These are phyloP conservation scores for Puma concolor DNA, from an alignment of 2,113 vertebrate genomes.

Conservation along the genomic window DNA sequence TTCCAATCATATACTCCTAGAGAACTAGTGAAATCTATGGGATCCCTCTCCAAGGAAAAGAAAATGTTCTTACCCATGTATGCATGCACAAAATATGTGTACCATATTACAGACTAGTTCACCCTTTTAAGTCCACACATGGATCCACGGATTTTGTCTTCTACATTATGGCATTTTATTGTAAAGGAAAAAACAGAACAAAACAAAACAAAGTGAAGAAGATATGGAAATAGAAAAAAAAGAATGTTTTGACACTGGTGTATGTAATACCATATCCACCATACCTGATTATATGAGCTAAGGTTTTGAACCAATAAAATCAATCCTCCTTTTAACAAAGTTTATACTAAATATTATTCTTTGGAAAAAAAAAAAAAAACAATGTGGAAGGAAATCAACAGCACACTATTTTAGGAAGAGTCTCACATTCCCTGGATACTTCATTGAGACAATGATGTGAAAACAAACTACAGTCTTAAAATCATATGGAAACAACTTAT, in stretches of 20 bases:
- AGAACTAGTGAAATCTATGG: not conserved
- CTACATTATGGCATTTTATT: not conserved
- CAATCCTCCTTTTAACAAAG: not conserved
- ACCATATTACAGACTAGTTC: not conserved
- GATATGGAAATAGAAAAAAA: not conserved
- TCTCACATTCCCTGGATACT: not conserved
- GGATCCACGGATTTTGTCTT: not conserved
- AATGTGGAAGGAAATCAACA: not conserved
- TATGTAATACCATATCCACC: not conserved
- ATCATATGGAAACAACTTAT: not conserved
- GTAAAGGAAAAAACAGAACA: not conserved
- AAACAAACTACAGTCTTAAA: not conserved
- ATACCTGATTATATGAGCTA: not conserved
- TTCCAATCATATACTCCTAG: not conserved
- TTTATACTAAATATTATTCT: slow-evolving; percentile 6
- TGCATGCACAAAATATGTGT: not conserved
- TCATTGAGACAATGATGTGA: not conserved
- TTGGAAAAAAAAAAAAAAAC: not conserved
- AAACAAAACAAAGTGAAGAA: not conserved
- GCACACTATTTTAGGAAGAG: not conserved
- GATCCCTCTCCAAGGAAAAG: not conserved
- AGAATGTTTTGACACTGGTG: not conserved
- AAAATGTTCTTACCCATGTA: not conserved
- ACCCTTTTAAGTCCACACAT: not conserved
- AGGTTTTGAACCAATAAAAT: not conserved